Evolutionary conservation across 2,888 invertebrate genomes (phyloP), one percentile per base, ranked within the genome.

Genomic region (Phanerotoma sp.): DNA sequence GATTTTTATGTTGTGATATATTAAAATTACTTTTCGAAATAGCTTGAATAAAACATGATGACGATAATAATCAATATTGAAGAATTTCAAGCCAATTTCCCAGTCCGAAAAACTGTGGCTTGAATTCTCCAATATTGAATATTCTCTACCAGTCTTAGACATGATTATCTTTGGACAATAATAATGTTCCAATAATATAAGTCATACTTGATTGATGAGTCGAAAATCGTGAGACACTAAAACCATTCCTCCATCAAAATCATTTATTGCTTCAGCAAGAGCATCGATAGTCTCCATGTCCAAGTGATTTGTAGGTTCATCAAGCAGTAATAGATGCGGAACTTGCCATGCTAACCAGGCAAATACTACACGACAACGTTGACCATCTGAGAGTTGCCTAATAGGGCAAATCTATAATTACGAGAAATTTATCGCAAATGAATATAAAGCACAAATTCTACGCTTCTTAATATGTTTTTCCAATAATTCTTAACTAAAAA

Each of bases 221-320:
- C 99, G 85, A 84, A 99, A 99, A 84, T 99, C 99, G 91, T 99
- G 99, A 80, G 96, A 96, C 70, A 99, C 99, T 20, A 99, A 86
- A 62, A 99, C 93, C 91, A 99, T 90, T 64, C 99, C 99, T 40
- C 99, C 99, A 65, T 96, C 94, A 75, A 96, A 99, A 72, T 96
- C 94, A 75, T 94, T 96, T 69, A 99, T 89, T 21, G 99, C 99
- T 66, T 98, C 97, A 1, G 93, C 99, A 52, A 99, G 82, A 0
- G 98, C 94, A 79, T 99, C 99, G 63, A 99, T 99, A 0, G 97
- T 98, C 80, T 95, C 95, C 92, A 96, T 95, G 72, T 96, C 96
- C 78, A 96, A 84, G 72, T 96, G 96, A 84, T 96, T 96, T 54
- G 96, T 96, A 60, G 95, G 96, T 81, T 86, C 86, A 76, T 91